Percentiles rank a stretch among this genome's conserved stretches.
Conservation (phyloP, 2,113 vertebrate genomes). For the Eptesicus fuscus region DNA sequence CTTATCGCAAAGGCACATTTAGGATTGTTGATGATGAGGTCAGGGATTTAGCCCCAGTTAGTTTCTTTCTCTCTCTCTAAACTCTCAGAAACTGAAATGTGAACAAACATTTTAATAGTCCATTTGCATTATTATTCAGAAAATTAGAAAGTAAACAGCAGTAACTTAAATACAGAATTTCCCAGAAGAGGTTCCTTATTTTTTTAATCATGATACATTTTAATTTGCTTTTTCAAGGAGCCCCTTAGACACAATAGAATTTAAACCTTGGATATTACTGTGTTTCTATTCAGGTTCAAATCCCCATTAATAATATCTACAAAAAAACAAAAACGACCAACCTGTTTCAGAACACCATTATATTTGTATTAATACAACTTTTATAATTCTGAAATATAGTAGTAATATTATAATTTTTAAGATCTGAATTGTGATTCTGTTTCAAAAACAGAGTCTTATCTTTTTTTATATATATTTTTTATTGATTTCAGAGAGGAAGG, state of each 20-base stretch:
- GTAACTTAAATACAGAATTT: background rate
- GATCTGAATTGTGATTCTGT: background rate
- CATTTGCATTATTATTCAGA: background rate
- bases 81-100: background rate
- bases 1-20: background rate
- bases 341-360: background rate
- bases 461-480: background rate
- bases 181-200: background rate
- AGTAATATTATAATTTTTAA: background rate
- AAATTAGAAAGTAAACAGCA: background rate
- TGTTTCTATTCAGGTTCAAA: background rate
- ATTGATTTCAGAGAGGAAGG: too few relatives aligned
- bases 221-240: background rate
- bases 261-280: background rate
- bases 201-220: background rate
- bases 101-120: conserved; percentile 23
- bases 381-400: background rate
- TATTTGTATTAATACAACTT: background rate
- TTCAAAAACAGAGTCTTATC: background rate
- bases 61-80: background rate
- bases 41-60: background rate
- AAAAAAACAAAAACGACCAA: background rate
- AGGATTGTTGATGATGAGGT: background rate
- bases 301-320: background rate
- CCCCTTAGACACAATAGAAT: background rate